Evolutionary conservation across 1,140 invertebrate genomes (phyloP).

Genomic region (Cryptotermes secundus): DNA sequence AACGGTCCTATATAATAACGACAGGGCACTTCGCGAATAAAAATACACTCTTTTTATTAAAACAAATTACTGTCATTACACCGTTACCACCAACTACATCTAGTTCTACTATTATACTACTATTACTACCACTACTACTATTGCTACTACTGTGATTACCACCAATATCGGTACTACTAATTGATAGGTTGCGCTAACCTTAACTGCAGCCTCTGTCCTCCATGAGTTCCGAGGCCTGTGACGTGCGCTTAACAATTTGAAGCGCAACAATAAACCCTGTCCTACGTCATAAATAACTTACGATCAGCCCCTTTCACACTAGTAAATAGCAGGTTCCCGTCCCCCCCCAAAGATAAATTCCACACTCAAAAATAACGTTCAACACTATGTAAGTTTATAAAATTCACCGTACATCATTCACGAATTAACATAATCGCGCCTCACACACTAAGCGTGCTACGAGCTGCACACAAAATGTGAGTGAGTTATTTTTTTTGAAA

Average conservation of each 20-base stretch:
- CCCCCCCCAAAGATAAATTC: constrained; percentile 3
- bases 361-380: constrained; percentile 12
- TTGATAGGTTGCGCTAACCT: constrained; percentile 10
- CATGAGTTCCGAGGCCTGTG: constrained; percentile 2
- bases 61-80: no score
- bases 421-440: neutral
- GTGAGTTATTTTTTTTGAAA: constrained; percentile 4
- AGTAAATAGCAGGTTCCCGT: constrained; percentile 19
- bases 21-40: no score
- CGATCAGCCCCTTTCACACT: constrained; percentile 12
- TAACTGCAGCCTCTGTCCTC: neutral
- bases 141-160: neutral
- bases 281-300: constrained; percentile 19
- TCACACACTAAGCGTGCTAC: neutral
- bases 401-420: neutral
- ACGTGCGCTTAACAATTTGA: constrained; percentile 9
- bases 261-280: neutral
- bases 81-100: no score
- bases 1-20: no score
- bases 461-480: neutral
- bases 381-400: neutral
- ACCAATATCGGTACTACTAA: neutral
- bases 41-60: no score
- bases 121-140: neutral
- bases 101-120: neutral